Evolutionary conservation across 1,140 invertebrate species (phyloP).

Genomic region (Cotesia chilonis): DNA sequence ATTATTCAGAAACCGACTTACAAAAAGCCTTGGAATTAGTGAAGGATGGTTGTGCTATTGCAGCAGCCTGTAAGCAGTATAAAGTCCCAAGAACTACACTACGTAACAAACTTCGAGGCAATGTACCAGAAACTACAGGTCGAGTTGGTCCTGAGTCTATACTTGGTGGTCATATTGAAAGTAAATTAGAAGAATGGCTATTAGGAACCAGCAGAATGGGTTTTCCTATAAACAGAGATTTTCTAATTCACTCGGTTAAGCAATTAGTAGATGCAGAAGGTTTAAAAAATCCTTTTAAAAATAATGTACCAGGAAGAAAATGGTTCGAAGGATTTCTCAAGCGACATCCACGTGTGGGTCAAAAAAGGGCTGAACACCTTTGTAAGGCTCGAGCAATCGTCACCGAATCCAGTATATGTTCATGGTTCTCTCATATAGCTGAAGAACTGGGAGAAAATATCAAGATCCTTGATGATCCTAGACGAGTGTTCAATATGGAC

Average conservation of each 20-base stretch:
- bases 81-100: constrained; percentile 33
- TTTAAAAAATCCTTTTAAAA: constrained; percentile 34
- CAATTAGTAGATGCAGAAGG: constrained; percentile 32
- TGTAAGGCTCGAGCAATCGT: constrained; percentile 39
- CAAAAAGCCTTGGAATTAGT: constrained; percentile 26
- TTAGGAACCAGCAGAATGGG: constrained; percentile 38
- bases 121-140: constrained; percentile 27
- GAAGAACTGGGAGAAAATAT: constrained; percentile 39
- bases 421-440: constrained; percentile 43
- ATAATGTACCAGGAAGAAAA: constrained; percentile 41
- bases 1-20: constrained; percentile 22
- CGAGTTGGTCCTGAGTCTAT: constrained; percentile 36
- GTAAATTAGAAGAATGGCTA: constrained; percentile 33
- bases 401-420: constrained; percentile 43
- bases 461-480: constrained; percentile 42
- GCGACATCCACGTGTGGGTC: constrained; percentile 39
- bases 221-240: constrained; percentile 46
- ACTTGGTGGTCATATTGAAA: constrained; percentile 39
- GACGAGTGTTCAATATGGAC: constrained; percentile 51
- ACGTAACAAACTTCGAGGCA: constrained; percentile 33
- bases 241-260: constrained; percentile 43
- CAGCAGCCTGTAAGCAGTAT: constrained; percentile 21
- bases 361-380: constrained; percentile 45
- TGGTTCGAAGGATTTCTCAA: constrained; percentile 46
- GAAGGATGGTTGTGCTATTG: constrained; percentile 19